A percentile compares a stretch with the other conserved stretches of the same genome.
Evolutionary conservation across 2,113 vertebrate species (phyloP).

Genomic region (Alouatta palliata): DNA sequence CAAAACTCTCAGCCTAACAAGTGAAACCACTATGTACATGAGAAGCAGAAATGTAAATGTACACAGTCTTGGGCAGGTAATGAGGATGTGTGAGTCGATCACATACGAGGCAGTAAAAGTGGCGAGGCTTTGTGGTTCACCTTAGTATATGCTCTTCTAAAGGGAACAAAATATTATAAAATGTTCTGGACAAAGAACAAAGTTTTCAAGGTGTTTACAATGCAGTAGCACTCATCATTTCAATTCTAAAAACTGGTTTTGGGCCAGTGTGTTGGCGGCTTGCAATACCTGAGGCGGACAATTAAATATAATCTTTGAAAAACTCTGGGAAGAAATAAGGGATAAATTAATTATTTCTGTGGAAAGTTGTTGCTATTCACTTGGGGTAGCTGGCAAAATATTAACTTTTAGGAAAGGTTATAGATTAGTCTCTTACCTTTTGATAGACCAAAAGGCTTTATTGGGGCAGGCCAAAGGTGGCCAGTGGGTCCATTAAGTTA

Average conservation of each 20-base stretch:
- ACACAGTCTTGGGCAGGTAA: neutral
- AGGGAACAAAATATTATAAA: neutral
- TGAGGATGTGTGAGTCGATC: too few relatives aligned
- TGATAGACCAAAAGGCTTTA: too few relatives aligned
- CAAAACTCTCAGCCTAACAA: neutral
- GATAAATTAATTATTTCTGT: neutral
- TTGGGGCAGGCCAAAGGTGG: too few relatives aligned
- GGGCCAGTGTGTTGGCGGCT: neutral
- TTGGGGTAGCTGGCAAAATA: too few relatives aligned
- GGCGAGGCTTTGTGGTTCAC: neutral
- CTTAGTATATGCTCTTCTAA: too few relatives aligned
- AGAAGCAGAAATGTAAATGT: neutral
- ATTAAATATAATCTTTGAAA: neutral
- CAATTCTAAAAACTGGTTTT: too few relatives aligned
- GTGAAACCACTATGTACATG: neutral
- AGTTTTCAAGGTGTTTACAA: neutral
- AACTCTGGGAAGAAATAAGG: too few relatives aligned
- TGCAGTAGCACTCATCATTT: too few relatives aligned
- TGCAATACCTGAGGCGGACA: neutral
- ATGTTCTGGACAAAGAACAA: neutral
- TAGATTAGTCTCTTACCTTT: too few relatives aligned
- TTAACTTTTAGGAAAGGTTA: too few relatives aligned
- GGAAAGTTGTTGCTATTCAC: too few relatives aligned
- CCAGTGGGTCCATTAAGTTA: too few relatives aligned
- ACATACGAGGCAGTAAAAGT: rapidly evolving